phyloP scores from a whole-genome alignment of 2,113 vertebrate genomes.

The Drymodes brunneopygia region DNA sequence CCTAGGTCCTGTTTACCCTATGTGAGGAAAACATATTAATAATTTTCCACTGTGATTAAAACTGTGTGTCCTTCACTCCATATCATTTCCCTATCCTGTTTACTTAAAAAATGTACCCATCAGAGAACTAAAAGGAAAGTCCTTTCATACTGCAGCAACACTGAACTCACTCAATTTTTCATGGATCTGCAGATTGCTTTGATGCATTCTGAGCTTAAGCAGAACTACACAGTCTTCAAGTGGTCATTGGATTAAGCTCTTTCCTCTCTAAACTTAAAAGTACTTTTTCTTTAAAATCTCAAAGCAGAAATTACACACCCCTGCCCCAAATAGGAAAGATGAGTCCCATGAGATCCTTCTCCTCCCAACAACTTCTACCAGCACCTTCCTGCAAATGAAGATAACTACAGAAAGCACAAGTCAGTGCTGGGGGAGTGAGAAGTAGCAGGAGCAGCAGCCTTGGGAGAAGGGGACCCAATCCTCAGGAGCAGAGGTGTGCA shows the following conservation, averaged over 20 bases:
- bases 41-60: conserved; percentile 9
- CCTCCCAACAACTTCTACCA: background rate
- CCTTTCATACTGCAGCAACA: background rate
- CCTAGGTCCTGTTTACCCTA: background rate
- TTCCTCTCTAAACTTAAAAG: background rate
- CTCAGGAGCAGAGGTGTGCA: background rate
- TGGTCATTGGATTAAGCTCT: background rate
- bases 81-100: background rate
- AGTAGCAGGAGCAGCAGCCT: background rate
- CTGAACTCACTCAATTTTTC: background rate
- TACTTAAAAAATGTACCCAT: background rate
- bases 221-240: background rate
- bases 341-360: background rate
- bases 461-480: background rate
- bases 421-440: background rate
- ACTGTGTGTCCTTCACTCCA: background rate
- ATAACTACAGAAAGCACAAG: background rate
- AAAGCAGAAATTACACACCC: background rate
- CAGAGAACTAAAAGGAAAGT: background rate
- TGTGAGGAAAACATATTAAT: background rate
- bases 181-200: background rate
- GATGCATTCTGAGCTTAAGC: background rate
- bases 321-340: background rate
- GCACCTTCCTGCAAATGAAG: background rate
- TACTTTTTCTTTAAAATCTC: background rate